A percentile compares a stretch with the other conserved stretches of the same genome.
Conservation (phyloP, 2,113 vertebrate species). For the Corythaixoides concolor region DNA sequence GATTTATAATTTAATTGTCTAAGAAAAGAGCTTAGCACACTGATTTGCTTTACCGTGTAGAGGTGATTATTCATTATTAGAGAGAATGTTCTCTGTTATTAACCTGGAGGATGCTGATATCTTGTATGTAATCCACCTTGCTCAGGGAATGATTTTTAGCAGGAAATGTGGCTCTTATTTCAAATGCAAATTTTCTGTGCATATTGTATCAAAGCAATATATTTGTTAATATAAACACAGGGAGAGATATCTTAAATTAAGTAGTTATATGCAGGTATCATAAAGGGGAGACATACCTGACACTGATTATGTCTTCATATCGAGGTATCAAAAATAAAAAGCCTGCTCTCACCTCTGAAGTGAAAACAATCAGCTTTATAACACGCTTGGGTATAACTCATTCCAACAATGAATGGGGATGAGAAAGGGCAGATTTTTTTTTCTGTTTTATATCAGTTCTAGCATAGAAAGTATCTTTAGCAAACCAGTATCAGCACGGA, state of each 20-base stretch:
- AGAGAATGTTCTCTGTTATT: conserved; percentile 3
- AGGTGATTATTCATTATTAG: neutral
- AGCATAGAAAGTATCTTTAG: neutral
- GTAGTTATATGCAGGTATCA: neutral
- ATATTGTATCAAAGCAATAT: neutral
- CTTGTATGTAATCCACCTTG: neutral
- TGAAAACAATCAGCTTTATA: neutral
- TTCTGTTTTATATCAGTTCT: neutral
- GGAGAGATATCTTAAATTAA: conserved; percentile 2
- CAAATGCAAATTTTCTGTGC: neutral
- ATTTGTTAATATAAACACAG: neutral
- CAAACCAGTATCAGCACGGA: neutral
- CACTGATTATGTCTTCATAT: neutral
- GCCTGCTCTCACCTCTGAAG: neutral
- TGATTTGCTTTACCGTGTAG: neutral
- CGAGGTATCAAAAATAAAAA: neutral
- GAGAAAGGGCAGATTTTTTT: neutral
- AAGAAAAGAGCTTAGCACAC: neutral
- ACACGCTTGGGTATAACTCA: neutral
- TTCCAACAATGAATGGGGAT: neutral
- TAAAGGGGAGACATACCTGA: neutral
- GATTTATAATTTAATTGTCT: conserved; percentile 34
- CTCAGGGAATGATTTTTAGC: neutral
- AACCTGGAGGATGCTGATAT: neutral
- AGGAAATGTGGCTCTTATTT: neutral